Evolutionary conservation across 2,888 invertebrate species (phyloP).

Genomic region (Cantharis lateralis): DNA sequence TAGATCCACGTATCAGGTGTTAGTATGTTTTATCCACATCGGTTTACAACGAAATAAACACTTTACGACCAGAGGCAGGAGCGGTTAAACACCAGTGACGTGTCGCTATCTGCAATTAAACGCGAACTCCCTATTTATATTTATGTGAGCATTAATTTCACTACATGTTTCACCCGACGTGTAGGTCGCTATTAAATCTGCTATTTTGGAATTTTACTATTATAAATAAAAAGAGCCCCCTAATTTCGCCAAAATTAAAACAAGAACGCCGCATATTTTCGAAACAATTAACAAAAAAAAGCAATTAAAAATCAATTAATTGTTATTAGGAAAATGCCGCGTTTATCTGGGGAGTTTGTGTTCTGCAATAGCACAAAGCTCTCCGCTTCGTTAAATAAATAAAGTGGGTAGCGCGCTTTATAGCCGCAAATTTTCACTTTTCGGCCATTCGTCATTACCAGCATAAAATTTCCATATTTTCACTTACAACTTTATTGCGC

Average conservation of each 20-base stretch:
- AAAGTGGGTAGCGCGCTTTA: conserved; percentile 4
- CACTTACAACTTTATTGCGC: conserved; percentile 23
- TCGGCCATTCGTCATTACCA: conserved; percentile 13
- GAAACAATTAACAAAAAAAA: neutral
- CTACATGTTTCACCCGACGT: conserved; percentile 19
- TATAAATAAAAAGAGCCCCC: conserved; percentile 19
- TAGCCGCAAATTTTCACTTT: conserved; percentile 22
- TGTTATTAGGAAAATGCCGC: neutral
- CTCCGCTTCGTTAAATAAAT: conserved; percentile 10
- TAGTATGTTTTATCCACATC: conserved; percentile 40
- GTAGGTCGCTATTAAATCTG: conserved; percentile 20
- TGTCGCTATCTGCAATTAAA: conserved; percentile 51
- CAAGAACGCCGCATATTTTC: neutral
- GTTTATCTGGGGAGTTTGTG: conserved; percentile 1
- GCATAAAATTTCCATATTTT: conserved; percentile 28
- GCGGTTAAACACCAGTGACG: conserved; percentile 47
- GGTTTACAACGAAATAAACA: conserved; percentile 49
- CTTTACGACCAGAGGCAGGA: conserved; percentile 49
- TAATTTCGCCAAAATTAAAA: neutral
- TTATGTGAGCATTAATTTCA: conserved; percentile 31
- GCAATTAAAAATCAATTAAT: conserved; percentile 1
- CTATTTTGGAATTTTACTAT: conserved; percentile 23
- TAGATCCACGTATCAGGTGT: conserved; percentile 43
- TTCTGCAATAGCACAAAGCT: conserved; percentile 18
- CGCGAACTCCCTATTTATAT: conserved; percentile 37